These are phyloP conservation scores for Sitobion miscanthi DNA, from an alignment of 1,140 invertebrate species.

Conservation along the genomic window DNA sequence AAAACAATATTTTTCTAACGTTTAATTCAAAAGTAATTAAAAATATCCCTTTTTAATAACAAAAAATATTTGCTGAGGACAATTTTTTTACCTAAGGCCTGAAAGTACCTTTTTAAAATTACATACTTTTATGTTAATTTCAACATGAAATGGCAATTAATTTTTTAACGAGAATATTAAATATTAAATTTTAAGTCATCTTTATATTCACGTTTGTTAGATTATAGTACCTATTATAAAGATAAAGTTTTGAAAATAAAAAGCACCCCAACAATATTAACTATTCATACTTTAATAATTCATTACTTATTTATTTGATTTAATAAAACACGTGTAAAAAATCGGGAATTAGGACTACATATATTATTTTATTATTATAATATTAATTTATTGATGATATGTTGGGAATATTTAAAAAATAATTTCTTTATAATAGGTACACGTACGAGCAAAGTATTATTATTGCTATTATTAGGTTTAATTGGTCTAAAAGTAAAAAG, in stretches of 20 bases:
- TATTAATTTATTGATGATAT: not conserved
- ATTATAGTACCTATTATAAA: not conserved
- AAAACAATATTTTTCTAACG: not conserved
- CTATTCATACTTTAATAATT: not conserved
- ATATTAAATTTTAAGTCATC: conserved; percentile 7
- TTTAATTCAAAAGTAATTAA: not conserved
- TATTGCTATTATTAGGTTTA: not conserved
- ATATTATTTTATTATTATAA: not conserved
- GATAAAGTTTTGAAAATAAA: not conserved
- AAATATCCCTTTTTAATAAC: not conserved
- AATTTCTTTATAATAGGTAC: not conserved
- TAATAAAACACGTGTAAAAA: not conserved
- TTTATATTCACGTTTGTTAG: not conserved
- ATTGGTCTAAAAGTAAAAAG: not conserved
- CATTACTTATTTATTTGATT: not conserved
- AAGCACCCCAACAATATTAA: not conserved
- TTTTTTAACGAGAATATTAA: conserved; percentile 10
- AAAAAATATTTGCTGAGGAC: not conserved
- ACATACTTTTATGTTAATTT: not conserved
- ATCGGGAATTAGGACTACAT: not conserved
- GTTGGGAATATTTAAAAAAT: not conserved
- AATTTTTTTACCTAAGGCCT: not conserved
- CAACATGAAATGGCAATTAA: not conserved
- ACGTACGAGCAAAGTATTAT: not conserved
- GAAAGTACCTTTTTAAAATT: not conserved